Percentiles rank a stretch among this genome's conserved stretches.
Evolutionary conservation across 2,888 invertebrate species (phyloP).

Genomic region (Pyrrhosoma nymphula): DNA sequence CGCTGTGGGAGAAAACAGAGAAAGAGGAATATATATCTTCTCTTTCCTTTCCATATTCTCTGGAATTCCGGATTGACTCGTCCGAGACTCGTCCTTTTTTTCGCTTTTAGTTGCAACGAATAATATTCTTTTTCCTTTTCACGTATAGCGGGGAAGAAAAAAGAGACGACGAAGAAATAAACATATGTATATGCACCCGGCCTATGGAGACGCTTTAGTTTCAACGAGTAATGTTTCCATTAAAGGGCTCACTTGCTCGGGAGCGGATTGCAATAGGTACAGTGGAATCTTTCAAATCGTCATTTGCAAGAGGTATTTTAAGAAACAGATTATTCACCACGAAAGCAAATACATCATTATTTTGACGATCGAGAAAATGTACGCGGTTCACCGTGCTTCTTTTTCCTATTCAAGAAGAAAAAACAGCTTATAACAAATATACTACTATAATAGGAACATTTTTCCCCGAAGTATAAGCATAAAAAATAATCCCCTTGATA

Average conservation of each 20-base stretch:
- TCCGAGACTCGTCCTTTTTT: neutral
- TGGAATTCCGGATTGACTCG: constrained; percentile 24
- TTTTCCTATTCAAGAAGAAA: neutral
- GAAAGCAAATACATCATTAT: neutral
- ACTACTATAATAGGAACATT: neutral
- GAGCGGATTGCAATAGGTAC: neutral
- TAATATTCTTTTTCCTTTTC: neutral
- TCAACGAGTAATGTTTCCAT: neutral
- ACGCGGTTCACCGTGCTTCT: neutral
- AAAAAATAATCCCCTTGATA: too few relatives aligned
- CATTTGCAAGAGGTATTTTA: neutral
- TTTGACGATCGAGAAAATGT: neutral
- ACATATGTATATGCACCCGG: neutral
- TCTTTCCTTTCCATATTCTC: neutral
- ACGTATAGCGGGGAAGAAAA: neutral
- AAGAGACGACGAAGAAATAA: neutral
- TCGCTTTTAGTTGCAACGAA: neutral
- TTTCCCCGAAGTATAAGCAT: neutral
- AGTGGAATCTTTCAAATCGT: neutral
- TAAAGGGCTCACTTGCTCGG: neutral
- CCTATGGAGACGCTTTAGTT: neutral
- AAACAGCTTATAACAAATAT: neutral
- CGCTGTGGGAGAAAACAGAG: neutral
- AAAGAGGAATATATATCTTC: neutral
- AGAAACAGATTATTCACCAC: neutral